Base-by-base conservation (phyloP, 2,888 invertebrate species). In the Ornithoptera alexandrae region DNA sequence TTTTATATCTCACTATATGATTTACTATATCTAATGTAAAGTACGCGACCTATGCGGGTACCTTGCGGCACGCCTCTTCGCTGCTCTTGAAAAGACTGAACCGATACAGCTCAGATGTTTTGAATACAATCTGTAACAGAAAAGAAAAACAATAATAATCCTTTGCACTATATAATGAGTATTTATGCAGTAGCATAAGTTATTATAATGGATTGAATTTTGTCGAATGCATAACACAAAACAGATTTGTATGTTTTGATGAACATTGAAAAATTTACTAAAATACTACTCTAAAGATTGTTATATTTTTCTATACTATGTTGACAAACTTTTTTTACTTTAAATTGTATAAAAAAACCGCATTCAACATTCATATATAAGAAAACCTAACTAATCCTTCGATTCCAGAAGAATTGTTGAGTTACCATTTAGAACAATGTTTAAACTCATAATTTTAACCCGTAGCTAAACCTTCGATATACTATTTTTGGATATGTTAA, bases 41-140 rank as follows among this genome's bases (percentile, higher is more conserved):
- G 71, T 73, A 60, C 69, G 72, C 79, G 84, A 53, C 84, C 84
- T 70, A 84, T 69, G 62, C 72, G 70, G 65, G 77, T 71, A 75
- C 90, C 90, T 76, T 87, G 88, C 84, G 88, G 85, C 83, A 87
- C 85, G 69, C 89, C 86, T 75, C 84, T 76, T 73, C 77, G 79
- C 80, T 79, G 76, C 80, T 81, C 85, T 81, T 80, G 81, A 75
- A 76, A 75, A 79, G 82, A 90, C 89, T 89, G 89, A 84, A 79
- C 81, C 81, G 77, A 75, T 77, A 78, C 83, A 80, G 79, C 80
- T 79, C 78, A 77, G 72, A 85, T 92, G 92, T 92, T 92, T 90
- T 90, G 87, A 89, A 91, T 89, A 90, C 91, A 89, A 88, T 89
- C 92, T 92, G 91, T 85, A 91, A 90, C 86, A 87, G 86, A 89